Conservation (phyloP, 2,113 vertebrate species). For the Grus americana region DNA sequence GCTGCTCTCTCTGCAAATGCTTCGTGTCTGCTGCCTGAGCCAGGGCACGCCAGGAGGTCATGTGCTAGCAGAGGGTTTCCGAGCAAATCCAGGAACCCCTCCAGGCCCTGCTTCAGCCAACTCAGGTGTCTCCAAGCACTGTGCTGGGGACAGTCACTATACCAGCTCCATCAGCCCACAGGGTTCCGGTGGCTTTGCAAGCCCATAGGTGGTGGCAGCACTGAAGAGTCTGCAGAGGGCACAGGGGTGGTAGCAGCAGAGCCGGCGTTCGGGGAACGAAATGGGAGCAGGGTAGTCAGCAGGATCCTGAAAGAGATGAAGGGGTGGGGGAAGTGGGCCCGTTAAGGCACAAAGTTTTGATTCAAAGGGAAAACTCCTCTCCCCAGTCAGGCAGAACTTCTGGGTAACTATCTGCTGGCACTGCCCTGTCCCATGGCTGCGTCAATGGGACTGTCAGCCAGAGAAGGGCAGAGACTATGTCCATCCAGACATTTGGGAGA, state of each 20-base stretch:
- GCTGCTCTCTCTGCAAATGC: neutral
- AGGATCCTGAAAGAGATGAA: neutral
- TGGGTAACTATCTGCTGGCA: neutral
- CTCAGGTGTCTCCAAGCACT: neutral
- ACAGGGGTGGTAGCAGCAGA: neutral
- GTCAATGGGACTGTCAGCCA: neutral
- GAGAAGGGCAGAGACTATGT: neutral
- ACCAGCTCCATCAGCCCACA: neutral
- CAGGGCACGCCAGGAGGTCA: neutral
- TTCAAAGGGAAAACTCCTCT: neutral
- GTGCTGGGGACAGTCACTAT: neutral
- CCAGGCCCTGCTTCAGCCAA: neutral
- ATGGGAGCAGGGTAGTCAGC: accelerated
- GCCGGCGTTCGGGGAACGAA: accelerated
- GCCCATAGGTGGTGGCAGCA: neutral
- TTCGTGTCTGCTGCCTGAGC: neutral
- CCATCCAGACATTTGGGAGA: neutral
- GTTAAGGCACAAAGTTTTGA: neutral
- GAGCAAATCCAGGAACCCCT: neutral
- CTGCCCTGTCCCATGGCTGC: neutral
- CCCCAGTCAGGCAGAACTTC: neutral
- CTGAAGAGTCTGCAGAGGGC: neutral
- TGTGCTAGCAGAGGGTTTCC: neutral
- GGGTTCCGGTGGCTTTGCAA: neutral
- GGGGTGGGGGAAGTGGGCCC: neutral